Evolutionary conservation across 2,113 vertebrate genomes (phyloP), one percentile per base, ranked within the genome.

Genomic region (Dicentrarchus labrax): DNA sequence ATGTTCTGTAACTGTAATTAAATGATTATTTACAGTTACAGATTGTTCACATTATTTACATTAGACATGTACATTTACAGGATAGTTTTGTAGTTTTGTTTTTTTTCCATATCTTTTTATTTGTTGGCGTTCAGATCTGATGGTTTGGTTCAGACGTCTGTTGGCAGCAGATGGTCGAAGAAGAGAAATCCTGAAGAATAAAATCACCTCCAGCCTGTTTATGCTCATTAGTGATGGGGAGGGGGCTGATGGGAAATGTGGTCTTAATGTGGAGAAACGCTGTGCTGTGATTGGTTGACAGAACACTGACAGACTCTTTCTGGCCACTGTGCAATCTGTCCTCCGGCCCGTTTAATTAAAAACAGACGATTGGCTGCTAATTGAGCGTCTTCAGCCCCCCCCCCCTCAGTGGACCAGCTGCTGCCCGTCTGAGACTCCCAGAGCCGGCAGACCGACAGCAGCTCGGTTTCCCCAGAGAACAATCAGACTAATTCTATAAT

Each of bases 341-440:
- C 4, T 50, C 68, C 83, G 51, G 22, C 7, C 70, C 16, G 16
- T 1, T 75, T 85, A 10, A 78, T 87, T 91, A 83, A 39, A 73
- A 78, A 57, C 76, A 81, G 38, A 61, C n/a, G 68, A 87, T 65
- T 77, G 69, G 65, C 39, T 72, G 54, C 69, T 91, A 80, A 85
- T 80, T 85, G 64, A 36, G 67, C 45, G 21, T 86, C 86, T 51
- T 51, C 43, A 5, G 10, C 10, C 68, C 59, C n/a, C 19, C 0
- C 17, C 15, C 6, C 0, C 8, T 0, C 4, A 9, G 8, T 81
- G 76, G 41, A 76, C 69, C 89, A 91, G 85, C 85, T 91, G 87
- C 74, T 71, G 89, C 61, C 24, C 8, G 86, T 80, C 75, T 56
- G 80, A 71, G 67, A 36, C 4, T 54, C 80, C 30, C 41, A 50